These are phyloP conservation scores for Zaprionus obscuricornis DNA, from an alignment of 2,888 invertebrate species.

Conservation along the genomic window DNA sequence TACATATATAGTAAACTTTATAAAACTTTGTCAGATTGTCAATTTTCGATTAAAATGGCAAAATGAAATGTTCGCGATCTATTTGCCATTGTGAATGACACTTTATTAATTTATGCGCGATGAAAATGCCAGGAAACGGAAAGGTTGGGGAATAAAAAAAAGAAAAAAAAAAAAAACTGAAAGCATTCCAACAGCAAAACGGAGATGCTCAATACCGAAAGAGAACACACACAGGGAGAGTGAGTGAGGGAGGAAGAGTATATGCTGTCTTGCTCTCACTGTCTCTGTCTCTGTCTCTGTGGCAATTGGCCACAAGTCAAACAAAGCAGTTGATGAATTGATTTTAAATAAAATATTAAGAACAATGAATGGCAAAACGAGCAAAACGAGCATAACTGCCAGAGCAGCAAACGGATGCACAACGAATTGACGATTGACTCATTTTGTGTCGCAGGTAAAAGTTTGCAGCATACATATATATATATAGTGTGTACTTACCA, in stretches of 20 bases:
- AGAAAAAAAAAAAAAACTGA: background rate
- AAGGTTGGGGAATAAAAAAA: background rate
- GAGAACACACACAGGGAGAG: no score
- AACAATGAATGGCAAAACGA: slow-evolving; percentile 42
- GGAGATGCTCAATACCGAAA: no score
- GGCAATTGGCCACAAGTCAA: slow-evolving; percentile 39
- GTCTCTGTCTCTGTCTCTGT: no score
- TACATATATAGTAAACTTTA: no score
- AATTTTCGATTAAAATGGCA: slow-evolving; percentile 46
- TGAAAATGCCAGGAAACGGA: background rate
- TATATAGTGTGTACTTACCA: slow-evolving; percentile 87
- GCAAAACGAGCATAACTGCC: background rate
- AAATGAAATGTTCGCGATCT: slow-evolving; percentile 30
- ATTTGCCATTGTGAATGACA: slow-evolving; percentile 49
- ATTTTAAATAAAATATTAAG: slow-evolving; percentile 67
- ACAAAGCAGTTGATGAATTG: slow-evolving; percentile 71
- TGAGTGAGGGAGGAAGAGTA: no score
- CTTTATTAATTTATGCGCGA: slow-evolving; percentile 54
- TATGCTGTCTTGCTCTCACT: no score
- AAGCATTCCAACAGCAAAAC: background rate
- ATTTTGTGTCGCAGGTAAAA: slow-evolving; percentile 4
- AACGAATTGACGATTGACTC: slow-evolving; percentile 15
- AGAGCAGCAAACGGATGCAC: no score
- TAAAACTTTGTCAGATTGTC: slow-evolving; percentile 14
- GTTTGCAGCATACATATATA: background rate